phyloP scores from a whole-genome alignment of 53 echinoderm and acorn worm species.

The Paelopatides confundens region DNA sequence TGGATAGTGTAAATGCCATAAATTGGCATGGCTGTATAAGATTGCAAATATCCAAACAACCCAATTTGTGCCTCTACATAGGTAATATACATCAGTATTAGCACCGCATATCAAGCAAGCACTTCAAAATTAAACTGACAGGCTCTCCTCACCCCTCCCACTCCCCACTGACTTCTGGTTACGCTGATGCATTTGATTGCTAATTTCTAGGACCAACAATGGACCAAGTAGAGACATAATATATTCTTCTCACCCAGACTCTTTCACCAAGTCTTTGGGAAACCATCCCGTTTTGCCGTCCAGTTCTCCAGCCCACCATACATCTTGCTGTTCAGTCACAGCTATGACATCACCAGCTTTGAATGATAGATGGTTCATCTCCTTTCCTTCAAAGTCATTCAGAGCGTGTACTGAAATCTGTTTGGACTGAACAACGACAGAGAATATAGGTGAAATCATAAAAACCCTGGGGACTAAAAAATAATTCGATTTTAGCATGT shows the following conservation, averaged over 20 bases:
- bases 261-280: constrained; percentile 85
- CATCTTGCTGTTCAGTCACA: constrained; percentile 90
- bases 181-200: too few relatives aligned
- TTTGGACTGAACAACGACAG: background rate
- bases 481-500: too few relatives aligned
- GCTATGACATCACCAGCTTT: constrained; percentile 83
- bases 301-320: constrained; percentile 93
- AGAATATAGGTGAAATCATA: background rate
- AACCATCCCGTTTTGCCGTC: constrained; percentile 89
- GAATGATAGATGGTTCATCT: constrained; percentile 90
- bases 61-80: too few relatives aligned
- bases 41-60: background rate
- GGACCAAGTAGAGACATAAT: too few relatives aligned
- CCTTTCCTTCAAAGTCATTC: constrained; percentile 91
- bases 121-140: too few relatives aligned
- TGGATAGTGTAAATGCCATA: too few relatives aligned
- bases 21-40: too few relatives aligned
- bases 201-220: too few relatives aligned
- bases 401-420: constrained; percentile 62
- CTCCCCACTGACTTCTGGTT: too few relatives aligned
- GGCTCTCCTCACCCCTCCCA: too few relatives aligned
- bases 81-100: too few relatives aligned
- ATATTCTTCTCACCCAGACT: constrained; percentile 16
- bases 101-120: too few relatives aligned
- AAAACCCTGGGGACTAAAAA: background rate